Conservation (phyloP, 2,888 invertebrate genomes). For the Eutolmus rufibarbis region DNA sequence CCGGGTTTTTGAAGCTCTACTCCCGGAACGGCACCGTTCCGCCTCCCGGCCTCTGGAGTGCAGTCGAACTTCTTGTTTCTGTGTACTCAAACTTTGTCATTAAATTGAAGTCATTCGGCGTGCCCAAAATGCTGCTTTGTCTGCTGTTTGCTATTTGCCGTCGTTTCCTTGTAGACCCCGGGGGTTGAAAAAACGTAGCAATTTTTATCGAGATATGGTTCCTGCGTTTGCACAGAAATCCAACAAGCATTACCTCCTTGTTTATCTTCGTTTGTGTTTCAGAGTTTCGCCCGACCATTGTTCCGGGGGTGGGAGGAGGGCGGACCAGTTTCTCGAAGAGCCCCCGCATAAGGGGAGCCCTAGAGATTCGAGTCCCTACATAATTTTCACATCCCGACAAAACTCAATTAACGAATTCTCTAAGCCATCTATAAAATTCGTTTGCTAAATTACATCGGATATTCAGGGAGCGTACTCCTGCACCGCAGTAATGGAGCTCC, state of each 20-base stretch:
- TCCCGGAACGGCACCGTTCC: not conserved
- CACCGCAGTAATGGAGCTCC: slow-evolving; percentile 27
- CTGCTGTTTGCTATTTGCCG: not conserved
- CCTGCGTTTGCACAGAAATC: not conserved
- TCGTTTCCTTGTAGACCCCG: not conserved
- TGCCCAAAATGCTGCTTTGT: not conserved
- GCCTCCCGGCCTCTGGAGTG: not conserved
- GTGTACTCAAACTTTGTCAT: slow-evolving; percentile 15
- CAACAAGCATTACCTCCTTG: not conserved
- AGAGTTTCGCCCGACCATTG: not conserved
- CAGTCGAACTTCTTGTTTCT: slow-evolving; percentile 10
- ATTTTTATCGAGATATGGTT: not conserved
- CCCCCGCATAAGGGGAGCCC: not conserved
- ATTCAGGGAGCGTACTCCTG: slow-evolving; percentile 26
- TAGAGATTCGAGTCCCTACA: not conserved
- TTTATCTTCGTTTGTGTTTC: not conserved
- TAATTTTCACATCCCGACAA: slow-evolving; percentile 34
- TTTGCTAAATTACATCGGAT: slow-evolving; percentile 36
- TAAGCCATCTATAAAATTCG: slow-evolving; percentile 38
- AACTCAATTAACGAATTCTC: slow-evolving; percentile 37
- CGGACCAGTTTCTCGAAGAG: not conserved
- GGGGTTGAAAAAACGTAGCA: not conserved
- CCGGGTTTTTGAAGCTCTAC: not conserved
- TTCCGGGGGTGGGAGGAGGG: not conserved
- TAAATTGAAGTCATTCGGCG: slow-evolving; percentile 24